Evolutionary conservation across 2,888 invertebrate species (phyloP), one percentile per base, ranked within the genome.

Genomic region (Mythimna pallens): DNA sequence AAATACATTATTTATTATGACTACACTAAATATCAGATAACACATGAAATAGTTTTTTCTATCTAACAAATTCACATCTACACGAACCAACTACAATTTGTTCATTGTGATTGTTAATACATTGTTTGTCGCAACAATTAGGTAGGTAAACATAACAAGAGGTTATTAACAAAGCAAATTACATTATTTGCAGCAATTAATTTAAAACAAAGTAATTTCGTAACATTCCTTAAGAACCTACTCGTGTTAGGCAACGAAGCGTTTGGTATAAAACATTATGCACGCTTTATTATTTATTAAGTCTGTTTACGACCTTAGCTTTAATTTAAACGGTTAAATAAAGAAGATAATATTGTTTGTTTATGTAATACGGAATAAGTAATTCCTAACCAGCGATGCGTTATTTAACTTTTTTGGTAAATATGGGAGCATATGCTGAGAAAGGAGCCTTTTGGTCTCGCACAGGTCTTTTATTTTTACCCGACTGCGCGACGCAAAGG

Each of bases 71-170:
- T 54, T 47, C 25, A 40, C 12, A 76, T 47, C 40, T 54, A 17
- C 61, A 55, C 12, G 40, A 55, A 25, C 50, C 36, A 77, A 59
- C 25, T 12, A 34, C 47, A 55, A 79, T 73, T 73, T 55, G n/a
- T 79, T 50, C 30, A 73, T 61, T 79, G 40, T 57, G 25, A 40
- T 61, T 25, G 54, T 50, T 52, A 63, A 40, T 40, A 22, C 57
- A 47, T 34, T 69, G 50, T 57, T 58, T 73, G 55, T 65, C 34
- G 79, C 55, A 73, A 77, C 66, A 72, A 72, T 78, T 76, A 78
- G 59, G 61, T 61, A 57, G n/a, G n/a, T n/a, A n/a, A 57, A 77
- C 34, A 52, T 57, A 71, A 43, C 66, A 6, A 17, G 50, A 52
- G 22, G 62, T 79, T 65, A 73, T 25, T 50, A 79, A 66, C 50